Base-by-base conservation (phyloP, 2,888 invertebrate genomes). In the Eremobia ochroleuca region DNA sequence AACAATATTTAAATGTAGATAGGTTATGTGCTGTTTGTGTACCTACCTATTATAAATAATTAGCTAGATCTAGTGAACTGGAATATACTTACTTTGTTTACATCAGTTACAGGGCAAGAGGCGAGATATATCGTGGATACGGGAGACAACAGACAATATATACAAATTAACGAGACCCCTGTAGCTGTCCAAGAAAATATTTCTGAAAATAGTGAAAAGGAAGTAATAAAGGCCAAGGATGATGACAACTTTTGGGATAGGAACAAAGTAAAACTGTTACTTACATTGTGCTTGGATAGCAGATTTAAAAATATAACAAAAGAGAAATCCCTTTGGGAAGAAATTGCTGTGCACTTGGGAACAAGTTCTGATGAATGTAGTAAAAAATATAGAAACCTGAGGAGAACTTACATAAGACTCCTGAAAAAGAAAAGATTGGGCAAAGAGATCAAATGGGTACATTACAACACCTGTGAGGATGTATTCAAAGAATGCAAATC, bases 401-500 rank as follows among this genome's bases (percentile, higher is more conserved):
- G 94, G 73, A 91, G 95, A 82, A 96, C 96, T 25, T 97, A 94
- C 77, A 92, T 96, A 67, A 92, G 96, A 77, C 83, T 96, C n/a
- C 81, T 95, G n/a, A 96, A 94, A 82, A 96, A 96, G 87, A 95
- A 94, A 87, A 91, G 91, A 83, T 79, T 92, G 58, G 96, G 96
- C 0, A 95, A 95, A 85, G 94, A 95, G 64, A 92, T 95, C 37
- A 96, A 96, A 91, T 97, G 97, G 97, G 90, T 95, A 0, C 96
- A 96, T 82, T 97, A 92, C 77, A 92, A 88, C 58, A 92, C 92
- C 34, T 96, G 96, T 86, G 96, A 96, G 82, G 95, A 96, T 79
- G 93, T 96, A 0, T 96, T 96, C 76, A 95, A 93, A 81, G 95
- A 96, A 73, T 95, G 94, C 78, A 95, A 94, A 80, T 88, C 92